Percentiles rank a stretch among this genome's conserved stretches.
Evolutionary conservation across 2,113 vertebrate genomes (phyloP).

Genomic region (Pachypanchax playfairii): DNA sequence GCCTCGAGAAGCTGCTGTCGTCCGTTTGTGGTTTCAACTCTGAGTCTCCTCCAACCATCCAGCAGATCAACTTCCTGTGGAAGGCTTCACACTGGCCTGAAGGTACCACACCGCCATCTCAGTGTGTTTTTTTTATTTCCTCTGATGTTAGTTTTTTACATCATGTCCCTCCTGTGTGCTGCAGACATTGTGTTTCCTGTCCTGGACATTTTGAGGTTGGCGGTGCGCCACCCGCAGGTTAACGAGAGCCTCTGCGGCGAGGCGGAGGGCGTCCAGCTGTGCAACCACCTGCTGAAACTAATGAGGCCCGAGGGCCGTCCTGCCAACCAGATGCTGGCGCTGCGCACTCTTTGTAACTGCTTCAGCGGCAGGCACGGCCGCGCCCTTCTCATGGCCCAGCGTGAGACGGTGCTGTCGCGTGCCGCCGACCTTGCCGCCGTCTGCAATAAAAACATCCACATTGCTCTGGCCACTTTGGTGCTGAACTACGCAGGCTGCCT

Average conservation of each 20-base stretch:
- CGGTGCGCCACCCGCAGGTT: conserved; percentile 90
- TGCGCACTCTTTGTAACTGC: conserved; percentile 96
- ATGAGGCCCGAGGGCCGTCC: conserved; percentile 88
- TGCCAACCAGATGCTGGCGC: conserved; percentile 94
- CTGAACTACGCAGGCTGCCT: conserved; percentile 93
- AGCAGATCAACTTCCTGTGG: conserved; percentile 90
- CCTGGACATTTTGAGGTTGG: conserved; percentile 93
- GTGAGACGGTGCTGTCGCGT: conserved; percentile 87
- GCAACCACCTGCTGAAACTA: conserved; percentile 87
- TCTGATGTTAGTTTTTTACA: neutral
- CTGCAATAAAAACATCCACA: conserved; percentile 95
- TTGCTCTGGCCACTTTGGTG: conserved; percentile 92
- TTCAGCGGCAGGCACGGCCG: conserved; percentile 86
- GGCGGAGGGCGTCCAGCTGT: conserved; percentile 87
- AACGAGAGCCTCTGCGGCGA: conserved; percentile 92
- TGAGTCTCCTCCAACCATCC: conserved; percentile 80
- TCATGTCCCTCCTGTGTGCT: neutral
- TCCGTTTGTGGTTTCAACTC: conserved; percentile 76
- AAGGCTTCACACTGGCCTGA: conserved; percentile 94
- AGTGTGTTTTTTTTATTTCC: neutral
- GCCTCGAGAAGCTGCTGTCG: conserved; percentile 84
- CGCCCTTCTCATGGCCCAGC: conserved; percentile 88
- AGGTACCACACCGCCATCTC: conserved; percentile 38
- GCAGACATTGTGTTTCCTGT: conserved; percentile 96
- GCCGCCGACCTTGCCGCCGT: conserved; percentile 87